Evolutionary conservation across 2,888 invertebrate genomes (phyloP), one percentile per base, ranked within the genome.

Genomic region (Pomacea canaliculata): DNA sequence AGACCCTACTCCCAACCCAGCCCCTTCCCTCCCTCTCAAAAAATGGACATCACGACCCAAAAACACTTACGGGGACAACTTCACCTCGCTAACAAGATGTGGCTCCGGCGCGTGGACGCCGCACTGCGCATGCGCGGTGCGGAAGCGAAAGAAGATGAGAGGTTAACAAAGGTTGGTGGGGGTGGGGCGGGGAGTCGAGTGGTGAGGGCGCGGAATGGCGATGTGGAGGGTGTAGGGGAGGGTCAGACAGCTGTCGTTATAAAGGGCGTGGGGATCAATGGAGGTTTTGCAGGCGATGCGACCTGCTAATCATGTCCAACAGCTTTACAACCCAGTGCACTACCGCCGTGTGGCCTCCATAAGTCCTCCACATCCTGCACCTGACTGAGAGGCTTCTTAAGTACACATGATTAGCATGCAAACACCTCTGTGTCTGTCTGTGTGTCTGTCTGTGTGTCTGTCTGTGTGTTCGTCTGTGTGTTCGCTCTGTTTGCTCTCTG

Each of bases 51-150:
- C 19, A 56, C 27, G 37, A 56, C 49, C 51, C 70, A 70, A 27
- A 49, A 51, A 70, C 70, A 70, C 70, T 56, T 56, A 19, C n/a
- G 56, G 27, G 56, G 56, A 70, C 70, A 70, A 56, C 51, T 56
- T 56, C 12, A 56, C 51, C 4, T 56, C 16, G n/a, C 65, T 12
- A 49, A 46, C 7, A 12, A 46, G 19, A 49, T 37, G 18, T 18
- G 46, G 49, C 12, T 27, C 3, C 7, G 0, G 49, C 37, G 13
- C n/a, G 27, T 16, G 27, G 23, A 66, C n/a, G 27, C 37, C 4
- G 23, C 16, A n/a, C 18, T 5, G 62, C 18, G 62, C 18, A n/a
- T 18, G n/a, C 18, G n/a, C 18, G 7, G 62, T 5, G 62, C 18
- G 62, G 62, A n/a, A 60, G 62, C 18, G 62, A 60, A n/a, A 60